Conservation (phyloP, 2,888 invertebrate species). For the Cosmia trapezina region DNA sequence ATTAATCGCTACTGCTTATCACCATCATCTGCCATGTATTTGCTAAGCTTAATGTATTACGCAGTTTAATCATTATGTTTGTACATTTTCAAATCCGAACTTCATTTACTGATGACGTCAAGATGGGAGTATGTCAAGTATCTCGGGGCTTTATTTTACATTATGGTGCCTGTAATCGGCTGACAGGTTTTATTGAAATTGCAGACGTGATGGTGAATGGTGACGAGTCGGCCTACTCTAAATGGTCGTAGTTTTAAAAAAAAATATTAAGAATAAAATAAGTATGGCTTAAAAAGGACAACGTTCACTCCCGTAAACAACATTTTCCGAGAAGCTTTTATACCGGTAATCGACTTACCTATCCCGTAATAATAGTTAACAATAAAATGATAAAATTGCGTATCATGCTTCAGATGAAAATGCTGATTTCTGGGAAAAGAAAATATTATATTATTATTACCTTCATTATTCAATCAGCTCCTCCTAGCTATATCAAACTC, state of each 20-base stretch:
- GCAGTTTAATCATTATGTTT: slow-evolving; percentile 14
- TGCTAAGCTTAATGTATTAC: slow-evolving; percentile 48
- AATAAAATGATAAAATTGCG: background rate
- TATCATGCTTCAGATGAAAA: background rate
- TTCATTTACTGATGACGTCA: slow-evolving; percentile 16
- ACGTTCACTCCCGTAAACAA: background rate
- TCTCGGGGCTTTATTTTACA: background rate
- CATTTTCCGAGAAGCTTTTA: background rate
- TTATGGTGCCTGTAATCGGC: too few species aligned
- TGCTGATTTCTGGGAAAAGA: background rate
- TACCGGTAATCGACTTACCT: background rate
- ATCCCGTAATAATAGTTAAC: background rate
- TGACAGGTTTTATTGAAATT: background rate
- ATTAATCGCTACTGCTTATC: slow-evolving; percentile 30
- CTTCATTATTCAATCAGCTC: background rate
- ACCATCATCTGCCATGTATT: too few species aligned
- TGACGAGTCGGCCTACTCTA: background rate
- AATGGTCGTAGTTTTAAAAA: background rate
- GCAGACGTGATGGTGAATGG: background rate
- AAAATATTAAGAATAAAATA: background rate
- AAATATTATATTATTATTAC: background rate
- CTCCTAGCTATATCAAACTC: background rate
- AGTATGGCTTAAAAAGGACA: background rate
- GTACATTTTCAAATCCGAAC: slow-evolving; percentile 19
- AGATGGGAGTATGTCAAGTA: background rate